Evolutionary conservation across 2,113 vertebrate genomes (phyloP).

Genomic region (Isurus oxyrinchus): DNA sequence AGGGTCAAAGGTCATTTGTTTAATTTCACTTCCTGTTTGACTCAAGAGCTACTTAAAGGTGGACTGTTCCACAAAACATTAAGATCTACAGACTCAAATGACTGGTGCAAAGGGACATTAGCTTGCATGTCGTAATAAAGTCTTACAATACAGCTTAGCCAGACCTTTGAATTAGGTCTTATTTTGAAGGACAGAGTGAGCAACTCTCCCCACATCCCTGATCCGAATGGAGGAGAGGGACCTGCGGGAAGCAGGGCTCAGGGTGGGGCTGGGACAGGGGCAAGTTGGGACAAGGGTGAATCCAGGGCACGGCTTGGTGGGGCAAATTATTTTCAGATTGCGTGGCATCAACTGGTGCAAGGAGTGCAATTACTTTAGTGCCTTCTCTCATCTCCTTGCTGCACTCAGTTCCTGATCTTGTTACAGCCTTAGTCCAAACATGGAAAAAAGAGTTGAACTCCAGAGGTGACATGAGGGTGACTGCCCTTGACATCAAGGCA

Average conservation of each 20-base stretch:
- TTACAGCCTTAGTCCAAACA: too few relatives aligned
- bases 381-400: background rate
- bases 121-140: background rate
- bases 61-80: background rate
- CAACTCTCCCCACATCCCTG: background rate
- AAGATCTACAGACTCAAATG: background rate
- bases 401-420: background rate
- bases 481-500: too few relatives aligned
- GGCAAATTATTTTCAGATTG: background rate
- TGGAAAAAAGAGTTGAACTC: too few relatives aligned
- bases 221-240: background rate
- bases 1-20: background rate
- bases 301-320: background rate
- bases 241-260: background rate
- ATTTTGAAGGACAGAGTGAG: background rate
- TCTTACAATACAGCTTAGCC: background rate
- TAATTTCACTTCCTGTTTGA: conserved; percentile 12
- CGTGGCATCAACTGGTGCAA: background rate
- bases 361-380: background rate
- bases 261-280: background rate
- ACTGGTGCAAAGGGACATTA: background rate
- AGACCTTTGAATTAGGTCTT: background rate
- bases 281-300: background rate
- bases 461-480: too few relatives aligned
- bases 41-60: background rate